Evolutionary conservation across 2,888 invertebrate species (phyloP).

Genomic region (Stenodera caucasica): DNA sequence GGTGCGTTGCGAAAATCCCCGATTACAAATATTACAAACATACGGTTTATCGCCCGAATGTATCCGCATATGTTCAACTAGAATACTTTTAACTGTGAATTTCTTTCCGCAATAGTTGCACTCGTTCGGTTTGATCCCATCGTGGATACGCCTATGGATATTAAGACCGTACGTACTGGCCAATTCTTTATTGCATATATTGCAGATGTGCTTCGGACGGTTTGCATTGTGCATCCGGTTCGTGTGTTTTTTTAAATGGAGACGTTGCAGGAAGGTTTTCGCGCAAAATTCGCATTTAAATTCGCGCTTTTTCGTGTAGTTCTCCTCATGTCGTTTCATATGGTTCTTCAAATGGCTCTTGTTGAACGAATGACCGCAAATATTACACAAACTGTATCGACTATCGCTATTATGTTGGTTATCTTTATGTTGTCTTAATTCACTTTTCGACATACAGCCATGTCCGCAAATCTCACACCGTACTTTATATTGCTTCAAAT

Average conservation of each 20-base stretch:
- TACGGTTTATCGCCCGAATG: constrained; percentile 53
- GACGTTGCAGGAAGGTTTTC: constrained; percentile 42
- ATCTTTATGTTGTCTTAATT: constrained; percentile 43
- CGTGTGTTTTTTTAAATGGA: constrained; percentile 40
- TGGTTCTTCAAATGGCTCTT: constrained; percentile 39
- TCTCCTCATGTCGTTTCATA: constrained; percentile 44
- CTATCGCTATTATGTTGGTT: constrained; percentile 39
- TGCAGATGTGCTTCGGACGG: constrained; percentile 35
- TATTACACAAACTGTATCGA: constrained; percentile 54
- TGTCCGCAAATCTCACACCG: constrained; percentile 52
- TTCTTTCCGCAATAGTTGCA: constrained; percentile 46
- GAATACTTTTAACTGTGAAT: constrained; percentile 37
- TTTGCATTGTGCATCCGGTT: constrained; percentile 41
- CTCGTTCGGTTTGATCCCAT: constrained; percentile 26
- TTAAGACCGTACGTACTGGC: constrained; percentile 42
- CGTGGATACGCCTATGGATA: constrained; percentile 41
- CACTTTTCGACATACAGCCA: constrained; percentile 43
- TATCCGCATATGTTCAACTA: constrained; percentile 44
- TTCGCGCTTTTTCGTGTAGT: constrained; percentile 37
- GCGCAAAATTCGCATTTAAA: constrained; percentile 43
- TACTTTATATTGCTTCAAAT: constrained; percentile 59
- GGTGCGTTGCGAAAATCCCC: constrained; percentile 58
- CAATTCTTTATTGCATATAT: constrained; percentile 41
- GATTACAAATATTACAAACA: constrained; percentile 53
- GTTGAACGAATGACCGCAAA: constrained; percentile 60